phyloP scores from a whole-genome alignment of 2,797 vertebrate species.

The Harpagifer antarcticus region DNA sequence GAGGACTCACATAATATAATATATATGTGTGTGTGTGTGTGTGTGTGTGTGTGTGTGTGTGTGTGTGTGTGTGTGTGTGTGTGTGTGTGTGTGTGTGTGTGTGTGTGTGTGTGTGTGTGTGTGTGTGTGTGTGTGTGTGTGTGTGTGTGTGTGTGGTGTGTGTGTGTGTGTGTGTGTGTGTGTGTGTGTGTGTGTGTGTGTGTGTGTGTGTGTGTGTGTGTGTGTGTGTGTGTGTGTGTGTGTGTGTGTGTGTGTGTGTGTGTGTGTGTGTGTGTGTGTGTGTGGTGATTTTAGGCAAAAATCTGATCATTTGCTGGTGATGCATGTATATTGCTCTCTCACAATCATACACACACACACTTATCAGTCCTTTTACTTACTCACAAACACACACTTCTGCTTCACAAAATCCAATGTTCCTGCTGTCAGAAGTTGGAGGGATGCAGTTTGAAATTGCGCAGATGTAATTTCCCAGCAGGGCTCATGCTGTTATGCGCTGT shows the following conservation, averaged over 20 bases:
- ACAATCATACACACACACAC: slow-evolving; percentile 11
- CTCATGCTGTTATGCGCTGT: slow-evolving; percentile 60
- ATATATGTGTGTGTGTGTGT: too few species aligned
- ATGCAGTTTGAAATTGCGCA: slow-evolving; percentile 65
- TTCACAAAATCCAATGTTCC: slow-evolving; percentile 74
- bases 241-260: not conserved
- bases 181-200: not conserved
- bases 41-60: not conserved
- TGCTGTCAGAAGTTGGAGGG: slow-evolving; percentile 72
- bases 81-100: not conserved
- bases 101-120: too few species aligned
- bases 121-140: not conserved
- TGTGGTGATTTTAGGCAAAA: slow-evolving; percentile 36
- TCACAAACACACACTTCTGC: slow-evolving; percentile 9
- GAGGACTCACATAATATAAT: not conserved
- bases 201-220: too few species aligned
- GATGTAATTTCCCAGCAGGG: slow-evolving; percentile 78
- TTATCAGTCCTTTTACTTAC: slow-evolving; percentile 1
- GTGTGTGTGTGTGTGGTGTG: not conserved
- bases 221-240: not conserved
- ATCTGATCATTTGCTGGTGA: slow-evolving; percentile 49
- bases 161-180: too few species aligned
- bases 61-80: too few species aligned
- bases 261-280: too few species aligned
- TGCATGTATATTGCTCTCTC: slow-evolving; percentile 14